Conservation (phyloP, 2,888 invertebrate genomes). For the Apodemia hepburni region DNA sequence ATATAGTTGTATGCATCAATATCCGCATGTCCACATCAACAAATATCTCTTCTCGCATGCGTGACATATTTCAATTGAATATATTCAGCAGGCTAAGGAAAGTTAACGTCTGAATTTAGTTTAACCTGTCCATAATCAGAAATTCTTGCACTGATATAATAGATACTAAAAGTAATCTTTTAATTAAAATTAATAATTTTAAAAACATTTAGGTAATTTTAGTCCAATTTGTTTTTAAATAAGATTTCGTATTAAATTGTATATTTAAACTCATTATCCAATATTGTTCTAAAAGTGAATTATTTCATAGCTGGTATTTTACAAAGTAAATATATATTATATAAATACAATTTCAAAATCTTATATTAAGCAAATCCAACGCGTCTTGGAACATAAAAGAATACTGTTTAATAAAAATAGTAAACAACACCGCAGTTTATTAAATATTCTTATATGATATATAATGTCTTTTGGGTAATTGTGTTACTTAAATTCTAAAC, state of each 20-base stretch:
- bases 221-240: background rate
- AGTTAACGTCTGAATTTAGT: no score
- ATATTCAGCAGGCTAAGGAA: no score
- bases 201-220: background rate
- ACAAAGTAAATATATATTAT: constrained; percentile 1
- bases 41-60: no score
- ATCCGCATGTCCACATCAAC: no score
- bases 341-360: background rate
- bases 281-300: background rate
- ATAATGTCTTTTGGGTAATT: constrained; percentile 25
- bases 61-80: no score
- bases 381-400: background rate
- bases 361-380: constrained; percentile 5
- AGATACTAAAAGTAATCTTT: no score
- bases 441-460: constrained; percentile 17
- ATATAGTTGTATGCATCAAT: no score
- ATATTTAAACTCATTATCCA: background rate
- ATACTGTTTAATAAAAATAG: background rate
- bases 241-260: background rate
- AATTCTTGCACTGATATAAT: no score
- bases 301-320: background rate
- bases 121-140: no score
- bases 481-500: constrained; percentile 23
- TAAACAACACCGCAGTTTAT: background rate
- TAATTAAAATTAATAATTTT: no score